These are phyloP conservation scores for Invenusta paracnida DNA, from an alignment of 2,888 invertebrate genomes.

Conservation along the genomic window DNA sequence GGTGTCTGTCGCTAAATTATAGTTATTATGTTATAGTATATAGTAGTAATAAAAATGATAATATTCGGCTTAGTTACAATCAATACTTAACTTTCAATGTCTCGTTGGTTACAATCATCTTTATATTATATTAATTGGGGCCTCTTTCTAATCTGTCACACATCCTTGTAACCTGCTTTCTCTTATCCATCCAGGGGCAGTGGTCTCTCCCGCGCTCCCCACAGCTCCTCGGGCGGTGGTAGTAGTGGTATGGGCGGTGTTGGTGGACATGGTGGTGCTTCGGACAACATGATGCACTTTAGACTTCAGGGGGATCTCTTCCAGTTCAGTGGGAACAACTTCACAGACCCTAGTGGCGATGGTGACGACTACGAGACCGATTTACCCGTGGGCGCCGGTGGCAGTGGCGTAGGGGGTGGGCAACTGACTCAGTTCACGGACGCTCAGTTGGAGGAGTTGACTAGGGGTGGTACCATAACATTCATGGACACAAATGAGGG, in stretches of 20 bases:
- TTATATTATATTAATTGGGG: too few species aligned
- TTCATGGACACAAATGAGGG: neutral
- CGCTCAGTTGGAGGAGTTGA: conserved; percentile 32
- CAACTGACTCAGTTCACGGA: conserved; percentile 15
- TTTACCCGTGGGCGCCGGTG: neutral
- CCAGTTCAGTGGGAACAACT: neutral
- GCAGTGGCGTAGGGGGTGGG: neutral
- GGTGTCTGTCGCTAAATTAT: too few species aligned
- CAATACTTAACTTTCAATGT: too few species aligned
- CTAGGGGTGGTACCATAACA: neutral
- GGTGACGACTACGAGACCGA: neutral
- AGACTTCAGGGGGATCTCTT: neutral
- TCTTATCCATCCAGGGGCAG: neutral
- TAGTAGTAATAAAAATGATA: too few species aligned
- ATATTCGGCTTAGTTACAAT: too few species aligned
- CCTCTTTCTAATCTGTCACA: too few species aligned
- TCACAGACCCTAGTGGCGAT: neutral
- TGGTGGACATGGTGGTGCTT: neutral
- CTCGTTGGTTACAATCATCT: too few species aligned
- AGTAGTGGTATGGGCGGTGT: neutral
- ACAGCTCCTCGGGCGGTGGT: neutral
- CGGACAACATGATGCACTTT: neutral
- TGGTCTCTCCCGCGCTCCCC: neutral
- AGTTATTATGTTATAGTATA: too few species aligned
- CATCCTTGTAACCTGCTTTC: too few species aligned